Conservation (phyloP, 1,140 invertebrate species). For the Cryptotermes secundus region DNA sequence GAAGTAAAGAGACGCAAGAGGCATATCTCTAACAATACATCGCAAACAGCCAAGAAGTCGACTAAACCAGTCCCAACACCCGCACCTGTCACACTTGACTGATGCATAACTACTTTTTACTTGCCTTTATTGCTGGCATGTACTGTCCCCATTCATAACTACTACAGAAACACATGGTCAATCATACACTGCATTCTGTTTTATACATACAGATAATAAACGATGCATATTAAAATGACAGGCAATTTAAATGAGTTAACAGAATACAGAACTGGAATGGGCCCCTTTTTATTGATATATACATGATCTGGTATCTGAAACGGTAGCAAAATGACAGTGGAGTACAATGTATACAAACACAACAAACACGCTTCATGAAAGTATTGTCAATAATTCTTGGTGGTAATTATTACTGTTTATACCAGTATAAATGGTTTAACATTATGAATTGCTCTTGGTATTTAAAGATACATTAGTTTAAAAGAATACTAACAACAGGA, state of each 20-base stretch:
- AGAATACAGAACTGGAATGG: not conserved
- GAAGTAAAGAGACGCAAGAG: too few relatives aligned
- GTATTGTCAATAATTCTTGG: not conserved
- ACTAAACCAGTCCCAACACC: too few relatives aligned
- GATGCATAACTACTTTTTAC: too few relatives aligned
- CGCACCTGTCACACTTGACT: too few relatives aligned
- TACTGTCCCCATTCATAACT: too few relatives aligned
- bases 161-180: too few relatives aligned
- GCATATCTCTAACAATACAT: too few relatives aligned
- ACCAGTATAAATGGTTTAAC: not conserved
- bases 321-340: constrained; percentile 11
- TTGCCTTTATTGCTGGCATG: too few relatives aligned
- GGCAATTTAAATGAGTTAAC: not conserved
- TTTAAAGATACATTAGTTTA: not conserved
- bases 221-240: too few relatives aligned
- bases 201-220: too few relatives aligned
- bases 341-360: not conserved
- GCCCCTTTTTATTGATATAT: not conserved
- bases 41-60: too few relatives aligned
- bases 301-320: not conserved
- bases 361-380: constrained; percentile 10
- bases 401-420: not conserved
- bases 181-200: too few relatives aligned
- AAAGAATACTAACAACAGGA: constrained; percentile 5
- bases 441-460: not conserved